Conservation (phyloP, 2,888 invertebrate genomes). For the Tetragnatha montana region DNA sequence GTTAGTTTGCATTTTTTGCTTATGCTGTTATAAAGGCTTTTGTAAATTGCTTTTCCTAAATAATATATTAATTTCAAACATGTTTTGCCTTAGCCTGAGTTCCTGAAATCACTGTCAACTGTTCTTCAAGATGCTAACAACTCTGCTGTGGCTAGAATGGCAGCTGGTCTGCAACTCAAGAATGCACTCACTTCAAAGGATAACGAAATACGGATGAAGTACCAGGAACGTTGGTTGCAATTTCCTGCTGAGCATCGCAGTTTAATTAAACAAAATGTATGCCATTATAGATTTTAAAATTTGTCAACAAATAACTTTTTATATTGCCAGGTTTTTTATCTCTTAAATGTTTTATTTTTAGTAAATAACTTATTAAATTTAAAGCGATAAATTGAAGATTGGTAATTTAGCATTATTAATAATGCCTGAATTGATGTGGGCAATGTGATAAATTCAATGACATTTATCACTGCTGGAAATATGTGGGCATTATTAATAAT, state of each 20-base stretch:
- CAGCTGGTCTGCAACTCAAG: constrained; percentile 98
- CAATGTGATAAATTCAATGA: no score
- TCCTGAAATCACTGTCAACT: constrained; percentile 94
- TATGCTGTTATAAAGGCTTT: background rate
- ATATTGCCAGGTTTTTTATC: background rate
- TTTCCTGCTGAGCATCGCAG: constrained; percentile 90
- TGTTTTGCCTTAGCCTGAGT: constrained; percentile 82
- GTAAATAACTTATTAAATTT: no score
- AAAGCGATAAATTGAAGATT: no score
- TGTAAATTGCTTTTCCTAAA: background rate
- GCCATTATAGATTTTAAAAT: constrained; percentile 74
- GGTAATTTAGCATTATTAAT: no score
- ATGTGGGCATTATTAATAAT: no score
- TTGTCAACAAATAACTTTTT: background rate
- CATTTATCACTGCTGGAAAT: no score
- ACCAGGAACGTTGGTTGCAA: constrained; percentile 94
- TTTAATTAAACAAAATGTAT: constrained; percentile 96
- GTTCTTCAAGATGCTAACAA: constrained; percentile 92
- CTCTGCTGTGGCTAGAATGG: constrained; percentile 96
- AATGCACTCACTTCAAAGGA: constrained; percentile 99
- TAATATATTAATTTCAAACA: no score
- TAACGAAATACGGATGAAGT: constrained; percentile 84
- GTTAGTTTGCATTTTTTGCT: background rate
- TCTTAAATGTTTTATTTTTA: background rate
- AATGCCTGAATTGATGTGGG: no score